These are phyloP conservation scores for Tetranychus piercei DNA, from an alignment of 2,888 invertebrate genomes.

Conservation along the genomic window DNA sequence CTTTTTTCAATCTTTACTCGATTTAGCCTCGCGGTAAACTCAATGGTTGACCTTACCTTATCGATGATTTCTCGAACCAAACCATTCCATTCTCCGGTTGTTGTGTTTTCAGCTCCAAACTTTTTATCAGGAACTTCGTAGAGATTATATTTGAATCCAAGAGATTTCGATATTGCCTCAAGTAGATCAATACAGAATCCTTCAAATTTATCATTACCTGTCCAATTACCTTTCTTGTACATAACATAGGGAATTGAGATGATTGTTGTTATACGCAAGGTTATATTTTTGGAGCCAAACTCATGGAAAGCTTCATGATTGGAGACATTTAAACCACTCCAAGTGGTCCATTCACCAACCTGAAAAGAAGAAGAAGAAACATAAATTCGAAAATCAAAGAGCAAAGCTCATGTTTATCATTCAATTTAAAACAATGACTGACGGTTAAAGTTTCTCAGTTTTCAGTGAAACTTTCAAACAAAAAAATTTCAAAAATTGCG, in stretches of 20 bases:
- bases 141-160: conserved; percentile 70
- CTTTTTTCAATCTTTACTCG: neutral
- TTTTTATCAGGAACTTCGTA: conserved; percentile 62
- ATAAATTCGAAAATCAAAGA: too few relatives aligned
- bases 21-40: neutral
- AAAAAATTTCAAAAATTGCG: too few relatives aligned
- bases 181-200: conserved; percentile 78
- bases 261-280: conserved; percentile 66
- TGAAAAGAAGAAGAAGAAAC: conserved; percentile 4
- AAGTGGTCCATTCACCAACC: conserved; percentile 57
- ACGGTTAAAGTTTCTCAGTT: too few relatives aligned
- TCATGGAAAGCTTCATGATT: conserved; percentile 68
- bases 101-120: conserved; percentile 48
- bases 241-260: conserved; percentile 66
- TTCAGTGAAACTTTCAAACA: too few relatives aligned
- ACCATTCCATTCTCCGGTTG: conserved; percentile 34
- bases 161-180: conserved; percentile 54
- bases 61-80: conserved; percentile 34
- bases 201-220: conserved; percentile 42
- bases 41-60: conserved; percentile 21
- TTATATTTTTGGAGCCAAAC: conserved; percentile 60
- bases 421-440: too few relatives aligned
- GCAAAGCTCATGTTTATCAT: too few relatives aligned
- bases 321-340: conserved; percentile 55
- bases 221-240: conserved; percentile 39